phyloP scores from a whole-genome alignment of 2,888 invertebrate species.

The Drosophila merina region DNA sequence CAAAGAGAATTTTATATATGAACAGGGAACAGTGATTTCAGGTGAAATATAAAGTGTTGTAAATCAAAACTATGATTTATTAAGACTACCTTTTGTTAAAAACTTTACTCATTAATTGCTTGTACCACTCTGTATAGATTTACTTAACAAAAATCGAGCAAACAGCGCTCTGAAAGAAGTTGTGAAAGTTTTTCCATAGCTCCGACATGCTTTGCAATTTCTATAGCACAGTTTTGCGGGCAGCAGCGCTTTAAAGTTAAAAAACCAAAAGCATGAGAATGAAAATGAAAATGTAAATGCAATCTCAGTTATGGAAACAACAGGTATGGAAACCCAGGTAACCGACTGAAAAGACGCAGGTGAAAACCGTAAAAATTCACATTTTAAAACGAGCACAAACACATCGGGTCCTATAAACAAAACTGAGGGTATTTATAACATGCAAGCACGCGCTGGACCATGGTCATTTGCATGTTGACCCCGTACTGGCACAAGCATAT shows the following conservation, averaged over 20 bases:
- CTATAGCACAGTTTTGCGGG: slow-evolving; percentile 47
- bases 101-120: not conserved
- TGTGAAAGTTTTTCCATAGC: not conserved
- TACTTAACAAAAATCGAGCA: not conserved
- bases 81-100: not conserved
- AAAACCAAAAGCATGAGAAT: slow-evolving; percentile 6
- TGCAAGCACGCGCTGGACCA: slow-evolving; percentile 70
- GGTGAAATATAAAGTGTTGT: not conserved
- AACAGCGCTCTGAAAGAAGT: not conserved
- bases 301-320: slow-evolving; percentile 45
- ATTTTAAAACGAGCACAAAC: slow-evolving; percentile 44
- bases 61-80: not conserved
- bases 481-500: slow-evolving; percentile 13
- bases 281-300: slow-evolving; percentile 25
- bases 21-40: not conserved
- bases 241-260: slow-evolving; percentile 33
- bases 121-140: not conserved
- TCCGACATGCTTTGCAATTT: slow-evolving; percentile 13
- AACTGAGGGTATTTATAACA: slow-evolving; percentile 74
- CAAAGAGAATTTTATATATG: not conserved
- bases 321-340: slow-evolving; percentile 19
- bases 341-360: slow-evolving; percentile 52
- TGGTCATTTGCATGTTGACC: slow-evolving; percentile 47
- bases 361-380: slow-evolving; percentile 60
- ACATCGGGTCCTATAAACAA: slow-evolving; percentile 59